Evolutionary conservation across 2,113 vertebrate genomes (phyloP).

Genomic region (Crotalus horridus): DNA sequence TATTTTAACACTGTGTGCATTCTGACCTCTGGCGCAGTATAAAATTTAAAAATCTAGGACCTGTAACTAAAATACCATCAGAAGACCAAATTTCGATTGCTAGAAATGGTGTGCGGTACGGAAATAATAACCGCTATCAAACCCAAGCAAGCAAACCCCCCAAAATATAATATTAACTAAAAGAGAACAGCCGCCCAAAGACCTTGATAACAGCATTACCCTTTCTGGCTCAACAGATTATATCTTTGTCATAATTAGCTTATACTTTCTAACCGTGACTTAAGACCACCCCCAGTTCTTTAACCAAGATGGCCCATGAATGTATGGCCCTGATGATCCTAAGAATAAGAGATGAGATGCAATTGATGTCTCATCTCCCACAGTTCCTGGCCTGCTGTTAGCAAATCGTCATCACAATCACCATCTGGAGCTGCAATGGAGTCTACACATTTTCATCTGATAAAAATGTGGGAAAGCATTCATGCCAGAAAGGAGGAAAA

Average conservation of each 20-base stretch:
- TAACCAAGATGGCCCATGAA: neutral
- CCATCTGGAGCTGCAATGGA: neutral
- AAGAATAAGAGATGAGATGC: neutral
- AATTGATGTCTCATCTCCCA: neutral
- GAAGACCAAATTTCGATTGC: neutral
- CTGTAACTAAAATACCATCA: neutral
- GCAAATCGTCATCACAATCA: conserved; percentile 7
- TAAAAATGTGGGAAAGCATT: neutral
- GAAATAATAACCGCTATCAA: neutral
- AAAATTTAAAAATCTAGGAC: neutral
- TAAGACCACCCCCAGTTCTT: neutral
- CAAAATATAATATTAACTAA: neutral
- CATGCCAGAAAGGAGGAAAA: neutral
- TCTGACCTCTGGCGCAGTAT: neutral
- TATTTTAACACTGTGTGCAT: neutral
- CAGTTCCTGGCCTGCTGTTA: neutral
- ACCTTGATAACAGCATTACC: neutral
- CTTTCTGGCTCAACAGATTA: neutral
- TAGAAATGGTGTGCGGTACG: accelerated
- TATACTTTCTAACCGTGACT: neutral
- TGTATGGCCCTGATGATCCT: too few species aligned
- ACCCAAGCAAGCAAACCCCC: neutral
- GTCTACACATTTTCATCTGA: neutral
- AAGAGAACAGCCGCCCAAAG: neutral
- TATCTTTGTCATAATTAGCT: neutral